A percentile compares a stretch with the other conserved stretches of the same genome.
Conservation (phyloP, 2,113 vertebrate species). For the Prolemur simus region DNA sequence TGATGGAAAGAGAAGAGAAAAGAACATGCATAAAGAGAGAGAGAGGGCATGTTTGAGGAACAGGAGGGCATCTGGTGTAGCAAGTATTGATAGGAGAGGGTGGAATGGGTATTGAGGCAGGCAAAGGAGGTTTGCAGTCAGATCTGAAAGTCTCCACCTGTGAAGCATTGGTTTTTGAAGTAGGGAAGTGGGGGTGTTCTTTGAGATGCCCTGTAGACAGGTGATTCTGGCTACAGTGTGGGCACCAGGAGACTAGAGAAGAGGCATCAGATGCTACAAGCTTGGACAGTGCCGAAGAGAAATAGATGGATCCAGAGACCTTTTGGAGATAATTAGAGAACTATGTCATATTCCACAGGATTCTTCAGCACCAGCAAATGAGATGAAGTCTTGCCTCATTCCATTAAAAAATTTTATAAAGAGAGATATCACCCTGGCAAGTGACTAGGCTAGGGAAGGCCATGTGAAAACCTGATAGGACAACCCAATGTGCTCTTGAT, state of each 20-base stretch:
- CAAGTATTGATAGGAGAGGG: neutral
- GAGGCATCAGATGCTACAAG: neutral
- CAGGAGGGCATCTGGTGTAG: neutral
- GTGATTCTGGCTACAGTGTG: neutral
- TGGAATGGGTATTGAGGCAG: too few species aligned
- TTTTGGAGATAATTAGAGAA: too few species aligned
- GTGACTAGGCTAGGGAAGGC: neutral
- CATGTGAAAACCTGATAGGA: neutral
- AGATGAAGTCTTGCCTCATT: neutral
- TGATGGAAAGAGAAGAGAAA: neutral
- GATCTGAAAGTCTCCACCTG: neutral
- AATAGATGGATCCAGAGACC: neutral
- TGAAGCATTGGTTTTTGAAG: neutral
- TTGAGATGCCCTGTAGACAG: neutral
- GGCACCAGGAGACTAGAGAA: neutral
- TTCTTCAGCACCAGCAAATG: neutral
- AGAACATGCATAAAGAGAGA: neutral
- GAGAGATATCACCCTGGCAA: neutral
- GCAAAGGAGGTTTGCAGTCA: neutral
- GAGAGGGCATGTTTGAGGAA: neutral
- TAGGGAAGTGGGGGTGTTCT: neutral
- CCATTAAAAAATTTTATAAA: neutral
- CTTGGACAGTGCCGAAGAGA: neutral
- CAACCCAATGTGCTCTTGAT: neutral
- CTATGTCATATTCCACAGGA: neutral